Base-by-base conservation (phyloP, 23 tunicate species). In the Botrylloides violaceus region DNA sequence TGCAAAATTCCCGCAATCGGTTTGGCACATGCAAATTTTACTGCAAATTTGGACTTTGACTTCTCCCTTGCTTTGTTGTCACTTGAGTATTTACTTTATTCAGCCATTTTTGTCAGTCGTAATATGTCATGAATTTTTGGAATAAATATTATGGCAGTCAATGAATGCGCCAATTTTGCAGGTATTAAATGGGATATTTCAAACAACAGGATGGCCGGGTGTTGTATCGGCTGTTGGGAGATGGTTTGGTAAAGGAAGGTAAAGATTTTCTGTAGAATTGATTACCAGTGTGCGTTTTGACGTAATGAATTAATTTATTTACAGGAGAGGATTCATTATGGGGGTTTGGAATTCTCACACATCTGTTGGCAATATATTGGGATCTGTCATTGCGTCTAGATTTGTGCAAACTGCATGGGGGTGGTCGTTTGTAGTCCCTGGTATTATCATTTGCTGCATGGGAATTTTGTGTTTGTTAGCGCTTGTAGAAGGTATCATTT, bases 281-380 rank as follows among this genome's bases (percentile, higher is more conserved):
- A n/a, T n/a, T n/a, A n/a, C n/a, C n/a, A n/a, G n/a, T n/a, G n/a
- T n/a, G 19, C 28, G 19, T 59, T 12, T 22, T 59, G 64, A 59
- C 30, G 64, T 18, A 22, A 18, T 47, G 28, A 23, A 59, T 7
- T 23, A 22, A 7, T 59, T 22, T 7, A 59, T 59, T 59, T 59
- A 22, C 28, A 90, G 97, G 65, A 61, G 97, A 66, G 97, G 97
- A 49, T 61, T 90, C 0, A 90, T 90, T 36, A 90, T 90, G 97
- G 97, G 97, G 4, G 55, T 90, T n/a, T 90, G 97, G 97, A 90
- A 90, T 77, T 83, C 90, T 48, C 97, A 90, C 70, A 90, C 97
- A 3, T 90, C 97, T 21, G 71, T 90, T 55, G 97, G 97, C 29
- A 90, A 90, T 35, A 90, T 90, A 21, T 29, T 90, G 26, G 97